phyloP scores from a whole-genome alignment of 2,888 invertebrate species.

The Ophion obscuratus region DNA sequence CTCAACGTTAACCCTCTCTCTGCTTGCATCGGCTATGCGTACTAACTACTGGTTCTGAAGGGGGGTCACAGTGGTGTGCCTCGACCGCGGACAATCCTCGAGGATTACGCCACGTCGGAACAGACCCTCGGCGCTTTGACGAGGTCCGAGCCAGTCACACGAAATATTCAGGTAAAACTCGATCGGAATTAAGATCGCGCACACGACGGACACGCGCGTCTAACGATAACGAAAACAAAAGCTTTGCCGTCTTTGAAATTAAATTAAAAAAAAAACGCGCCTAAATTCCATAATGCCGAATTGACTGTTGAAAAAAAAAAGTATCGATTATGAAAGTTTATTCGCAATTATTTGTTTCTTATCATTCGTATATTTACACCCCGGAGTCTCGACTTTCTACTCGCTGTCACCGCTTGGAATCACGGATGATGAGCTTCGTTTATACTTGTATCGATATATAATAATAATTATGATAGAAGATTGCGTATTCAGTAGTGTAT shows the following conservation, averaged over 20 bases:
- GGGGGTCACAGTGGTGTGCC: conserved; percentile 83
- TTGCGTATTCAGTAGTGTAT: conserved; percentile 71
- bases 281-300: neutral
- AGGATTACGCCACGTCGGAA: conserved; percentile 83
- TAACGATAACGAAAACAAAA: conserved; percentile 6
- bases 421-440: conserved; percentile 67
- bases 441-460: conserved; percentile 57
- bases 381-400: conserved; percentile 59
- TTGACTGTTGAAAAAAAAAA: neutral
- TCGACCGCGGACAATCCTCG: conserved; percentile 83
- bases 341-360: neutral
- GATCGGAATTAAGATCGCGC: conserved; percentile 63
- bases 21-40: conserved; percentile 82
- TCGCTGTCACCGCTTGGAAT: conserved; percentile 70
- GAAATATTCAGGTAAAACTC: conserved; percentile 82
- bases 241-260: neutral
- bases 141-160: conserved; percentile 81
- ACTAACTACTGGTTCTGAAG: conserved; percentile 84
- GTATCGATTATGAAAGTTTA: neutral
- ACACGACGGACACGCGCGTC: neutral
- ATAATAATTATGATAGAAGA: conserved; percentile 61
- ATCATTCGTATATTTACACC: conserved; percentile 17
- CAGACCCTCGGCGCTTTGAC: conserved; percentile 80
- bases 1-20: conserved; percentile 79
- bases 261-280: conserved; percentile 25